Percentiles rank a stretch among this genome's conserved stretches.
phyloP scores from a whole-genome alignment of 2,797 vertebrate species.

The Octomys mimax region DNA sequence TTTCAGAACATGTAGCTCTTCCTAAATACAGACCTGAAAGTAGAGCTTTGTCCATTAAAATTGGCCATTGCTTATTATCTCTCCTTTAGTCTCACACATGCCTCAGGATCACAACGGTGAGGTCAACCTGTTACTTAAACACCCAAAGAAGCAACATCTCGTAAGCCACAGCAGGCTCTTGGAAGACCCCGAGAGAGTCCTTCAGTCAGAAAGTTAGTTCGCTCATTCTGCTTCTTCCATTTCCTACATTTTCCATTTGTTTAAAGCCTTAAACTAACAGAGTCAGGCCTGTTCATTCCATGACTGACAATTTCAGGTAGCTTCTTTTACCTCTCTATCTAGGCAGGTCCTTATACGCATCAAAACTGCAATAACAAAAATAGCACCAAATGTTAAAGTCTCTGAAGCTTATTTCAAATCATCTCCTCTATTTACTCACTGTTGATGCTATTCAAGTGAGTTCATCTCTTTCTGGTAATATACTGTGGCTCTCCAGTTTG shows the following conservation, averaged over 20 bases:
- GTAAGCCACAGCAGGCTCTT: not conserved
- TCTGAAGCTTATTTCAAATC: not conserved
- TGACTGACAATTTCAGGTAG: not conserved
- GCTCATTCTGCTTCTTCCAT: not conserved
- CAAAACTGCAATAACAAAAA: constrained; percentile 21
- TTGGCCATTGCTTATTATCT: not conserved
- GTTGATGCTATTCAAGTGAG: not conserved
- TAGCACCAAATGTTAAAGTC: not conserved
- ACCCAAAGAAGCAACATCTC: not conserved
- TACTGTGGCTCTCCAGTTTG: not conserved
- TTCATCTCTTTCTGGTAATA: not conserved
- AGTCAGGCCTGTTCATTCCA: not conserved
- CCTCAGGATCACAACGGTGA: not conserved
- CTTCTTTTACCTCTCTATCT: not conserved
- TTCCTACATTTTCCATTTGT: not conserved
- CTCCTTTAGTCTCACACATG: not conserved
- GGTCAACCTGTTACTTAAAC: not conserved
- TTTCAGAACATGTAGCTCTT: not conserved
- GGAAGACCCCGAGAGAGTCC: not conserved
- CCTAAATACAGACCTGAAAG: not conserved
- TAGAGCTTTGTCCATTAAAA: not conserved
- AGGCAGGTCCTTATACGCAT: not conserved
- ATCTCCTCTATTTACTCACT: not conserved
- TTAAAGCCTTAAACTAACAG: not conserved
- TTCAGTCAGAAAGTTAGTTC: not conserved